Percentiles rank a stretch among this genome's conserved stretches.
phyloP scores from a whole-genome alignment of 2,797 vertebrate genomes.

The Enteromius argenteus region DNA sequence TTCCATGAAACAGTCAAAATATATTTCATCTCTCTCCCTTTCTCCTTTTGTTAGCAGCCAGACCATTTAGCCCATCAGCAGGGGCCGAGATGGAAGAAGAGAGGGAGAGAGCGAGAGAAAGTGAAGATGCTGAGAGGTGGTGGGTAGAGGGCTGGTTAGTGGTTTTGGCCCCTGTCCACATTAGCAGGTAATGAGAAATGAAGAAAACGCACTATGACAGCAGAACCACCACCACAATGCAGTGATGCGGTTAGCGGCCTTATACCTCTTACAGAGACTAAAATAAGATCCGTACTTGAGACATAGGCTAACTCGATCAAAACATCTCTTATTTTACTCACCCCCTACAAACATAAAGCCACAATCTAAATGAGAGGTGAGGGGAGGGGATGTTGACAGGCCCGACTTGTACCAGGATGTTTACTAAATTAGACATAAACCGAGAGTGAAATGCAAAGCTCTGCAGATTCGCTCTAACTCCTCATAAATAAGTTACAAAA shows the following conservation, averaged over 20 bases:
- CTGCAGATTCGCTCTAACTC: slow-evolving; percentile 79
- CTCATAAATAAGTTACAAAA: slow-evolving; percentile 81
- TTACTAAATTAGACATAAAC: slow-evolving; percentile 85
- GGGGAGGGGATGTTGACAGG: slow-evolving; percentile 78
- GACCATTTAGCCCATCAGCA: slow-evolving; percentile 54
- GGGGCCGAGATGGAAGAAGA: slow-evolving; percentile 29
- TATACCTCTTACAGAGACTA: slow-evolving; percentile 42
- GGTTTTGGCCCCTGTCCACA: slow-evolving; percentile 44
- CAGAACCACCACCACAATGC: slow-evolving; percentile 53
- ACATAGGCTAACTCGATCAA: slow-evolving; percentile 50
- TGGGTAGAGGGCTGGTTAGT: slow-evolving; percentile 49
- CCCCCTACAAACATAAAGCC: slow-evolving; percentile 49
- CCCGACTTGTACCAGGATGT: slow-evolving; percentile 79
- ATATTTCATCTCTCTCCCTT: slow-evolving; percentile 86
- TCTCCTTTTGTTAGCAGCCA: slow-evolving; percentile 68
- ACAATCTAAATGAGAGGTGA: slow-evolving; percentile 57
- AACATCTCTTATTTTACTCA: slow-evolving; percentile 53
- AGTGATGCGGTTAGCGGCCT: slow-evolving; percentile 46
- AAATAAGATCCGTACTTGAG: slow-evolving; percentile 50
- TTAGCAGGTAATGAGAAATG: slow-evolving; percentile 51
- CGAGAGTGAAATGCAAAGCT: slow-evolving; percentile 67
- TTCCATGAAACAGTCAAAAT: slow-evolving; percentile 99
- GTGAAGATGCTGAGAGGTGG: slow-evolving; percentile 37
- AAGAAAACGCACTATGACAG: slow-evolving; percentile 45
- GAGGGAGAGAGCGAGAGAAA: slow-evolving; percentile 48